phyloP scores from a whole-genome alignment of 2,113 vertebrate genomes.

The Sminthopsis crassicaudata region DNA sequence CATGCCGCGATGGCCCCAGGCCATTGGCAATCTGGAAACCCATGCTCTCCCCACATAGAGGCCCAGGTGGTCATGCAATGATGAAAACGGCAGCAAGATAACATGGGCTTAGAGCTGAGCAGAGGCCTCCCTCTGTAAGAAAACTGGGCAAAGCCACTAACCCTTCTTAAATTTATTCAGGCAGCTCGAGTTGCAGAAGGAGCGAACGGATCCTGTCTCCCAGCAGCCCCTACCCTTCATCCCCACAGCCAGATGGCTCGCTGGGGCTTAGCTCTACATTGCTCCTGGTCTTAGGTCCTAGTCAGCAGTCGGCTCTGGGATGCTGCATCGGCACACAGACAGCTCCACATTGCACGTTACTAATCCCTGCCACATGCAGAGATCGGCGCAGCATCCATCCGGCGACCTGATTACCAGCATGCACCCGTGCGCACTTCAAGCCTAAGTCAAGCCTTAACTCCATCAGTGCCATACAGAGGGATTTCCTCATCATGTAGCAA shows the following conservation, averaged over 20 bases:
- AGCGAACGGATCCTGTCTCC: conserved; percentile 90
- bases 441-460: conserved; percentile 82
- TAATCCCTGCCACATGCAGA: conserved; percentile 84
- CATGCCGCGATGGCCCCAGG: background rate
- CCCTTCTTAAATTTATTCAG: conserved; percentile 94
- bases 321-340: conserved; percentile 42
- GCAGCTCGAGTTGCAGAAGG: conserved; percentile 95
- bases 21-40: conserved; percentile 47
- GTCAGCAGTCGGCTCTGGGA: conserved; percentile 70
- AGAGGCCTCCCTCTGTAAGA: conserved; percentile 49
- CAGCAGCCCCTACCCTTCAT: conserved; percentile 98
- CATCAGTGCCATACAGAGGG: conserved; percentile 68
- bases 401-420: conserved; percentile 84
- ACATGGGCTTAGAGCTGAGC: conserved; percentile 13
- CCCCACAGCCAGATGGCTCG: conserved; percentile 82
- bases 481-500: rapidly evolving
- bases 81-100: conserved; percentile 22
- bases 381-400: conserved; percentile 81
- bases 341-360: conserved; percentile 65
- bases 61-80: conserved; percentile 65
- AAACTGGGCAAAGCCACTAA: conserved; percentile 86
- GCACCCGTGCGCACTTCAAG: conserved; percentile 82
- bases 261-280: conserved; percentile 83
- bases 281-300: conserved; percentile 63
- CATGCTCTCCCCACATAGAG: conserved; percentile 46